A percentile compares a stretch with the other conserved stretches of the same genome.
Conservation (phyloP, 2,797 vertebrate species). For the Hylomyscus alleni region DNA sequence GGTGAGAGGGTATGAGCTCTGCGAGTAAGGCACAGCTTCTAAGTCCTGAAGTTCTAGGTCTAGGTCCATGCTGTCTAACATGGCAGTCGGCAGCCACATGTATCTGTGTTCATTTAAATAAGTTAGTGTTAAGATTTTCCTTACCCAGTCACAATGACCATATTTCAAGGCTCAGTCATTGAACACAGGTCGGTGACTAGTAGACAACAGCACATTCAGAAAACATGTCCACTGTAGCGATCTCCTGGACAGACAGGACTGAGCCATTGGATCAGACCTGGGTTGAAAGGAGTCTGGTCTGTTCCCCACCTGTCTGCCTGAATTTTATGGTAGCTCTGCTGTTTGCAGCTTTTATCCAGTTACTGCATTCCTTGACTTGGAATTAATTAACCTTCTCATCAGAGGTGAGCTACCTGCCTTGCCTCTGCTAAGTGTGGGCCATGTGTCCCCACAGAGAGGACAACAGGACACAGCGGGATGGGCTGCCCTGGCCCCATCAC, state of each 20-base stretch:
- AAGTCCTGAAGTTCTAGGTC: not conserved
- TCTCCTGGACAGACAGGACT: not conserved
- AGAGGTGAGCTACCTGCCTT: not conserved
- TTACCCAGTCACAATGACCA: not conserved
- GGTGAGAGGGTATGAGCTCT: not conserved
- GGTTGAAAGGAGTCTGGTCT: not conserved
- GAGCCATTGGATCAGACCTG: not conserved
- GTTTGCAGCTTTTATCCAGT: not conserved
- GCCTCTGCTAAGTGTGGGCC: not conserved
- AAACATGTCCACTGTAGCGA: not conserved
- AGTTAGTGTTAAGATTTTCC: not conserved
- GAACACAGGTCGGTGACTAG: not conserved
- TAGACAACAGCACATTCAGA: not conserved
- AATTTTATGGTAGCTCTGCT: not conserved
- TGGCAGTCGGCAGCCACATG: not conserved
- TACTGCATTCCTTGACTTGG: not conserved
- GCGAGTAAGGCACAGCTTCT: not conserved
- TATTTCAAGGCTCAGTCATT: not conserved
- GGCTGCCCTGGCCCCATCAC: not conserved
- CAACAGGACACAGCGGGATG: not conserved
- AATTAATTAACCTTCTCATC: not conserved
- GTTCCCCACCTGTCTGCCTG: not conserved
- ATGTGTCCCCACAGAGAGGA: not conserved
- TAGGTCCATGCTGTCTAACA: not conserved
- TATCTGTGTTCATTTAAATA: not conserved